Evolutionary conservation across 2,888 invertebrate species (phyloP), one percentile per base, ranked within the genome.

Genomic region (Sinodicranocentrus sp.): DNA sequence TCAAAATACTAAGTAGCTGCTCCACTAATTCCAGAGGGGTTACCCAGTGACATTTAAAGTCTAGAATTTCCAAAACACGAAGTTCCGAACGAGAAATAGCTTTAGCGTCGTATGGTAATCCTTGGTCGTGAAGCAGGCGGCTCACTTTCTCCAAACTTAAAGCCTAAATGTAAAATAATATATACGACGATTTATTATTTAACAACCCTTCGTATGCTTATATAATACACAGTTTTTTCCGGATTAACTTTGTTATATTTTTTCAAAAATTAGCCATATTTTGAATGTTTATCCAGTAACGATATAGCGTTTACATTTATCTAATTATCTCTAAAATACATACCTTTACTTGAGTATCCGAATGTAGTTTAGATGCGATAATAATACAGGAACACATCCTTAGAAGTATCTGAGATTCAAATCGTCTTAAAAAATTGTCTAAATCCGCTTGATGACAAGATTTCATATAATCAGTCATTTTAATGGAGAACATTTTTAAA

Each of bases 321-420:
- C n/a, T n/a, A n/a, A n/a, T n/a, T n/a, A n/a, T n/a, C n/a, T n/a
- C n/a, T n/a, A n/a, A n/a, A n/a, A n/a, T n/a, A n/a, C n/a, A 17
- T 80, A 80, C 79, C 25, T 48, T n/a, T 21, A 65, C 15, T 21
- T 80, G 79, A 1, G 63, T 65, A 43, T 80, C 79, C 1, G 79
- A 59, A 44, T 80, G 79, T 21, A 80, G 72, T 33, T 80, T 80
- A 1, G 79, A 80, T 23, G 79, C 79, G 39, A 80, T 71, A 5
- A 71, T 25, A 39, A 80, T 65, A 17, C 79, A 80, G 15, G 79
- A 72, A 26, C 39, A 65, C 79, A 80, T 80, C 17, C 79, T 48
- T 5, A 80, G 68, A 1, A 80, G 57, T 33, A 72, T n/a, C 28
- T 80, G 79, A 0, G 54, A 28, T 3, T 80, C 65, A 43, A 65